These are phyloP conservation scores for Chunga burmeisteri DNA, from an alignment of 2,113 vertebrate species.

Conservation along the genomic window DNA sequence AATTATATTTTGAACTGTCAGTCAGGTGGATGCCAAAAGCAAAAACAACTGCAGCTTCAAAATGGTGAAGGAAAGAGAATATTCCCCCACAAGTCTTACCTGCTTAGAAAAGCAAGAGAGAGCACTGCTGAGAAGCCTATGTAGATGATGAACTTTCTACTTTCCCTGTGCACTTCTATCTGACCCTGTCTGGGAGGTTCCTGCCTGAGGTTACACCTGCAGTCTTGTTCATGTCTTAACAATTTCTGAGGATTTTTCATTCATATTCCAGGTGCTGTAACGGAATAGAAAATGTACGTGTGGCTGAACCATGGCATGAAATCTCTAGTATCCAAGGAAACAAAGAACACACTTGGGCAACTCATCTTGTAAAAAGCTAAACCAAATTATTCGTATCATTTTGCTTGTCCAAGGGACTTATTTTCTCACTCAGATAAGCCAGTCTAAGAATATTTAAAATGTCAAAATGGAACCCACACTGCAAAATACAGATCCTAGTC, in stretches of 20 bases:
- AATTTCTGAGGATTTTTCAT: not conserved
- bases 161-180: not conserved
- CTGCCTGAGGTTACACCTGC: not conserved
- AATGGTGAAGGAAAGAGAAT: not conserved
- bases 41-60: not conserved
- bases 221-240: not conserved
- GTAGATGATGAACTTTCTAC: not conserved
- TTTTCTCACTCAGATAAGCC: not conserved
- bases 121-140: not conserved
- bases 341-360: not conserved
- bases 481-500: not conserved
- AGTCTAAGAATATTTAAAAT: not conserved
- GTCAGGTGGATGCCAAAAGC: not conserved
- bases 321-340: slow-evolving; percentile 40
- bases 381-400: not conserved
- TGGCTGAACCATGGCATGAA: not conserved
- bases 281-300: not conserved
- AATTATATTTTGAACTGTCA: not conserved
- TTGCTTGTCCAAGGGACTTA: not conserved
- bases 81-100: not conserved
- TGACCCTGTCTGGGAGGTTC: not conserved
- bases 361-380: not conserved
- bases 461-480: not conserved
- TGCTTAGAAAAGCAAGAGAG: not conserved
- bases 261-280: not conserved